Evolutionary conservation across 2,113 vertebrate species (phyloP).

Genomic region (Sphaerodactylus townsendi): DNA sequence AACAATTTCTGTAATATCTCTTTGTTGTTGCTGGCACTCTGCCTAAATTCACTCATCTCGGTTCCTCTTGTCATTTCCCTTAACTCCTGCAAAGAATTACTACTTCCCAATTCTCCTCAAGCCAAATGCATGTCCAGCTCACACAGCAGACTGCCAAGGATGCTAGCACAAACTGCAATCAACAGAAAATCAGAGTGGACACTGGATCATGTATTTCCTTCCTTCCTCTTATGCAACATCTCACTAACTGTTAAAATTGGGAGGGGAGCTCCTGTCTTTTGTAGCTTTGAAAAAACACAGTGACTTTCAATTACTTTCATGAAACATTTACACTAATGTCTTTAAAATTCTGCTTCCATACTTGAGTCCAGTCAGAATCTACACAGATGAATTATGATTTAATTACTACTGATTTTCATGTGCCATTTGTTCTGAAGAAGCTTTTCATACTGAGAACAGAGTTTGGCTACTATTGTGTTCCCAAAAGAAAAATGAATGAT

Average conservation of each 20-base stretch:
- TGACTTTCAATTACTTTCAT: background rate
- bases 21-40: background rate
- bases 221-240: constrained; percentile 1
- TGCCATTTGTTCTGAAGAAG: background rate
- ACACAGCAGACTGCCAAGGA: background rate
- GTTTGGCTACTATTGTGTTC: background rate
- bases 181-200: background rate
- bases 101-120: background rate
- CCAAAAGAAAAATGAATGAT: background rate
- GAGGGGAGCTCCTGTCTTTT: background rate
- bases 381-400: background rate
- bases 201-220: background rate
- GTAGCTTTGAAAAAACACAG: background rate
- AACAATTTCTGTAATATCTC: background rate
- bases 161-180: background rate
- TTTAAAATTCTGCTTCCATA: background rate
- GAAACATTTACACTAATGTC: background rate
- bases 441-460: background rate
- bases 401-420: background rate
- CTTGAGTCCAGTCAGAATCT: background rate
- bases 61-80: background rate
- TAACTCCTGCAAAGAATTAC: background rate
- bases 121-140: rapidly evolving
- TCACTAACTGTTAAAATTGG: background rate
- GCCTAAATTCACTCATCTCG: background rate